phyloP scores from a whole-genome alignment of 2,888 invertebrate genomes.

The Athalia circularis region DNA sequence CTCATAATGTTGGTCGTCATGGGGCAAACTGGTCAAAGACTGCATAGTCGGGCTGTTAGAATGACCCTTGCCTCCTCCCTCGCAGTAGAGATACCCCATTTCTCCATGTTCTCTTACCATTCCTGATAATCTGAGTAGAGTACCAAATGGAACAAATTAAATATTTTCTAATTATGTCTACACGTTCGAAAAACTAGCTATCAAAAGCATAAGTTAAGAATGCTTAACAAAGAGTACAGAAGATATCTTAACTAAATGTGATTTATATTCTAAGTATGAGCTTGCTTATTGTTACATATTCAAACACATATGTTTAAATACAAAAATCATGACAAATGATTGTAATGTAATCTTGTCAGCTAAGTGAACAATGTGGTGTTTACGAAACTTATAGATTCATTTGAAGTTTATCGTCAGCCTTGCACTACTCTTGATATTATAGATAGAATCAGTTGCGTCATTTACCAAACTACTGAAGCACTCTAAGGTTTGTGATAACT shows the following conservation, averaged over 20 bases:
- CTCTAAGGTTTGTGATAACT: too few relatives aligned
- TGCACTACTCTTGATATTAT: not conserved
- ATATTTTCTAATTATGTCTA: not conserved
- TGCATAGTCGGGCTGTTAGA: constrained; percentile 74
- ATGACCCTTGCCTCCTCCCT: constrained; percentile 70
- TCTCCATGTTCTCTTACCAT: constrained; percentile 71
- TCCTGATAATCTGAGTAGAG: constrained; percentile 64
- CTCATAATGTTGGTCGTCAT: constrained; percentile 71
- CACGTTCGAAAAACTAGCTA: not conserved
- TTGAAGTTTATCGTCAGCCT: not conserved
- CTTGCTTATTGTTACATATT: constrained; percentile 14
- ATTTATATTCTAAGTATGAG: not conserved
- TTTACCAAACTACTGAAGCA: too few relatives aligned
- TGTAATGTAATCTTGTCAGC: constrained; percentile 27
- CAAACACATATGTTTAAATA: not conserved
- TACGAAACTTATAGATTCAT: constrained; percentile 19
- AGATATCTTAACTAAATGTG: not conserved
- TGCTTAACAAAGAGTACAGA: not conserved
- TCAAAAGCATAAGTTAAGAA: not conserved
- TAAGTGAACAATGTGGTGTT: constrained; percentile 30
- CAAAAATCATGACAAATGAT: constrained; percentile 15
- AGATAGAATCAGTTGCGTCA: too few relatives aligned
- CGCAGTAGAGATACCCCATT: constrained; percentile 70
- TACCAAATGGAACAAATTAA: not conserved
- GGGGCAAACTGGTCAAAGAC: constrained; percentile 68